A percentile compares a stretch with the other conserved stretches of the same genome.
These are phyloP conservation scores for Rosalia funebris DNA, from an alignment of 2,888 invertebrate genomes.

Conservation along the genomic window DNA sequence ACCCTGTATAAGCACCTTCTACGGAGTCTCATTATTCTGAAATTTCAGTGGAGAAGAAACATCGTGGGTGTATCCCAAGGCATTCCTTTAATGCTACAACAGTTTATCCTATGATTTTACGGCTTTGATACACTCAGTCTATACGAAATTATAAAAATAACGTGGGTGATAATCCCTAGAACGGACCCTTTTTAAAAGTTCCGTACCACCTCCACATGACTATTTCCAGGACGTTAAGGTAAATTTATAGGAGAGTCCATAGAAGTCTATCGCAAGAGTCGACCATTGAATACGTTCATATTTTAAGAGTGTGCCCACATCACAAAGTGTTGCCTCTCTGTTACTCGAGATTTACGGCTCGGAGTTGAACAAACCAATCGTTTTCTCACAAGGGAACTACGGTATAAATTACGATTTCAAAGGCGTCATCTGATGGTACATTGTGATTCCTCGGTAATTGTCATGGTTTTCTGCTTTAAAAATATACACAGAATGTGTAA, in stretches of 20 bases:
- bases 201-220: constrained; percentile 1
- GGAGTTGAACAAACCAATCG: constrained; percentile 4
- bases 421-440: constrained; percentile 6
- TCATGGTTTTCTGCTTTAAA: too few relatives aligned
- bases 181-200: background rate
- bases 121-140: too few relatives aligned
- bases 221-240: constrained; percentile 4
- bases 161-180: constrained; percentile 13
- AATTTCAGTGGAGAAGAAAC: too few relatives aligned
- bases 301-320: constrained; percentile 19
- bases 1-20: too few relatives aligned
- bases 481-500: too few relatives aligned
- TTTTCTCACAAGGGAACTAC: background rate
- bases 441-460: too few relatives aligned
- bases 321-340: constrained; percentile 10
- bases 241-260: constrained; percentile 17
- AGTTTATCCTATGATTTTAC: too few relatives aligned
- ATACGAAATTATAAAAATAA: constrained; percentile 4
- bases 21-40: too few relatives aligned
- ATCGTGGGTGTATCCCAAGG: too few relatives aligned
- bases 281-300: constrained; percentile 13
- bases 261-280: constrained; percentile 12
- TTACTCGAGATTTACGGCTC: constrained; percentile 13
- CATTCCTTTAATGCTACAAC: too few relatives aligned
- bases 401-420: constrained; percentile 5